These are phyloP conservation scores for Marronus borbonicus DNA, from an alignment of 2,888 invertebrate species.

Conservation along the genomic window DNA sequence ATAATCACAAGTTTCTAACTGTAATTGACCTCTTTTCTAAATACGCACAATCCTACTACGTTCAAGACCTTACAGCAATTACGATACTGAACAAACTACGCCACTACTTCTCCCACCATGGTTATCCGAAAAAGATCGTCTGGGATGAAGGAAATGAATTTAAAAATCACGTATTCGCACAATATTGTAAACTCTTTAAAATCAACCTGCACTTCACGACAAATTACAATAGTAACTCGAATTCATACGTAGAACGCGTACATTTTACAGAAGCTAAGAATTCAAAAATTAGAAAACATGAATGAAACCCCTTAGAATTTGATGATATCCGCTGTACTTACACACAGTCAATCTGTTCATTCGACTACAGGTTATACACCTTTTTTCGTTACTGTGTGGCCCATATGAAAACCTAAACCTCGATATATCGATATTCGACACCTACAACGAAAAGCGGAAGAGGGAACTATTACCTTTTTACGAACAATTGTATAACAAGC, in stretches of 20 bases:
- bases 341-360: constrained; percentile 24
- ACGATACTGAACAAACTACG: constrained; percentile 31
- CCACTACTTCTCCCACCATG: neutral
- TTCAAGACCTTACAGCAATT: constrained; percentile 7
- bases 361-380: constrained; percentile 11
- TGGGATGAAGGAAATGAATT: constrained; percentile 53
- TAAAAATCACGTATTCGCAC: constrained; percentile 45
- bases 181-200: constrained; percentile 48
- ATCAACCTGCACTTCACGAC: neutral
- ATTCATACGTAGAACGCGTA: constrained; percentile 41
- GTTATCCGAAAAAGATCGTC: constrained; percentile 36
- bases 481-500: constrained; percentile 46
- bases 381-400: neutral
- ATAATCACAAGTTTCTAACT: neutral
- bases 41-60: neutral
- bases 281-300: constrained; percentile 13
- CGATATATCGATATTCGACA: neutral
- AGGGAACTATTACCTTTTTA: constrained; percentile 45
- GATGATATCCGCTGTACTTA: constrained; percentile 21
- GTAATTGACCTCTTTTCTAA: neutral
- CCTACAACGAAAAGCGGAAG: neutral
- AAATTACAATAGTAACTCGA: constrained; percentile 50
- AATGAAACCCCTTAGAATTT: constrained; percentile 17
- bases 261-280: constrained; percentile 19
- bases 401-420: neutral